Conservation (phyloP, 2,888 invertebrate genomes). For the Anoplius nigerrimus region DNA sequence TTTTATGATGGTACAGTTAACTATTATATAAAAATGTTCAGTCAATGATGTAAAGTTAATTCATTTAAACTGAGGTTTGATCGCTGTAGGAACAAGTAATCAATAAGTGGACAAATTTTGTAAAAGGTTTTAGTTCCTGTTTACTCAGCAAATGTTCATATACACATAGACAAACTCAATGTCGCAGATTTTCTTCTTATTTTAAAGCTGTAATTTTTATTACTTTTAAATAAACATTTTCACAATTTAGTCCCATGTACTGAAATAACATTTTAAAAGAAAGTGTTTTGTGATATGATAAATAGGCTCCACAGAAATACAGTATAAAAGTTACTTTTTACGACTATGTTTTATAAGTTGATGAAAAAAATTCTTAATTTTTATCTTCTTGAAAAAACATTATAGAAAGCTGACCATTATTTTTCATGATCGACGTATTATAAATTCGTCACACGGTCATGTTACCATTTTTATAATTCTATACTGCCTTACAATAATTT, state of each 20-base stretch:
- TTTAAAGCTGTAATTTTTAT: too few relatives aligned
- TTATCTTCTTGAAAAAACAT: background rate
- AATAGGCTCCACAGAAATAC: background rate
- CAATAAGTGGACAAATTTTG: conserved; percentile 13
- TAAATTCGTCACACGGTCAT: conserved; percentile 4
- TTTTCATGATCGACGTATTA: conserved; percentile 6
- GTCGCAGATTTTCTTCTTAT: too few relatives aligned
- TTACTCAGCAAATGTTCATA: background rate
- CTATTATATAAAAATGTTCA: too few relatives aligned
- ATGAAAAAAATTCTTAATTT: background rate
- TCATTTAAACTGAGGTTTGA: too few relatives aligned
- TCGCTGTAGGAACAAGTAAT: conserved; percentile 11
- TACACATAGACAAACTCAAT: too few relatives aligned
- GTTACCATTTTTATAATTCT: conserved; percentile 1
- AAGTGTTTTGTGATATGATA: background rate
- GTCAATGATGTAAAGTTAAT: too few relatives aligned
- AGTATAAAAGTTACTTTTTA: conserved; percentile 1
- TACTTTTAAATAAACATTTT: conserved; percentile 1
- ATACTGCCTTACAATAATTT: conserved; percentile 8
- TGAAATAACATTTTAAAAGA: background rate
- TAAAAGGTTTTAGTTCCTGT: conserved; percentile 22
- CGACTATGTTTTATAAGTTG: background rate
- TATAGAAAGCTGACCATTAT: background rate
- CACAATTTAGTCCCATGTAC: background rate
- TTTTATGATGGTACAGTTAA: too few relatives aligned